Evolutionary conservation across 2,797 vertebrate genomes (phyloP), one percentile per base, ranked within the genome.

Genomic region (Streptopelia turtur): DNA sequence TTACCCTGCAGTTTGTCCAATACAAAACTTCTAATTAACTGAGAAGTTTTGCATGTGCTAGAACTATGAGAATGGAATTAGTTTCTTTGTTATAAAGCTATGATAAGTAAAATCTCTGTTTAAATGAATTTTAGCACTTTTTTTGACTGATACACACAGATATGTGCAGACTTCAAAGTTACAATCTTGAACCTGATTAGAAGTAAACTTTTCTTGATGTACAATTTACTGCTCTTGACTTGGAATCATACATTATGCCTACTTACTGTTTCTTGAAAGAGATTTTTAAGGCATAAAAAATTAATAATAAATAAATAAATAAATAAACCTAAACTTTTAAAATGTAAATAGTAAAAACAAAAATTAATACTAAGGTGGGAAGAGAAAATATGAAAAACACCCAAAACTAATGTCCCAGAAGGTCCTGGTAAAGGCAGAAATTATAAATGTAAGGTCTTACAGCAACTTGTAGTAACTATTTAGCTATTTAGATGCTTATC

Each of bases 371-470:
- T 68, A 47, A 57, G 3, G 6, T 56, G 12, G 23, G 17, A 52
- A 74, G 13, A 56, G 11, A 64, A 65, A 37, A 53, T 47, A 47
- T 8, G 0, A 27, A 10, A 57, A 28, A 7, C 2, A 1, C 1
- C 21, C 15, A 15, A n/a, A 68, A 17, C 10, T n/a, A 50, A 8
- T 59, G 41, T 56, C 50, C 16, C 25, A 22, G 37, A 83, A 68
- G 4, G 20, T 59, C 25, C 21, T 63, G 16, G 9, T 35, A n/a
- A 10, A 59, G 45, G 25, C 13, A 76, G 66, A 41, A 43, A 76
- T 43, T 59, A n/a, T 21, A 41, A 86, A 39, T 30, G 17, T 35
- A 66, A 57, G 28, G 21, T 59, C 33, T 56, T 53, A 39, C 5
- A 53, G 37, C 37, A 64, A 23, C 8, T 52, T 75, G n/a, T 52